Base-by-base conservation (phyloP, 2,797 vertebrate species). In the Phrynocephalus guinanensis region DNA sequence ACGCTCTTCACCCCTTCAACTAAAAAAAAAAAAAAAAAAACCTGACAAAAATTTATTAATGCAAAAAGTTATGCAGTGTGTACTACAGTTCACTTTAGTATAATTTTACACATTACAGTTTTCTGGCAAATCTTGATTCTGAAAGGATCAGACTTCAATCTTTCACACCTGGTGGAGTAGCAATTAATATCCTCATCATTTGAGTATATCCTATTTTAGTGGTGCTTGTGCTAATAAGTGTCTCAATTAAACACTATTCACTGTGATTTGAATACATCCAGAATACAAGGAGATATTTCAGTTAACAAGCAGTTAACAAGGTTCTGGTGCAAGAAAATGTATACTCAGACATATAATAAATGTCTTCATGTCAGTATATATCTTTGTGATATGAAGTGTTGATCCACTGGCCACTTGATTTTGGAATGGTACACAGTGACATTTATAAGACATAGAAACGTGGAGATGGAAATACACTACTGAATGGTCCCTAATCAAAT, bases 211-310 rank as follows among this genome's bases (percentile, higher is more conserved):
- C 18, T 71, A 16, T 60, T 86, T 77, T 72, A 90, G 30, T 82
- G 67, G 68, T 83, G 84, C 68, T 79, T 79, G 20, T 2, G 1
- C 18, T 86, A 63, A 85, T 87, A 66, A 52, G 28, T 0, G 0
- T 75, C 33, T 93, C 89, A 85, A 89, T 91, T 88, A 88, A 92
- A 50, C 18, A 22, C 84, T 24, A 3, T 0, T 86, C 86, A 28
- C 26, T 91, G 60, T 28, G 8, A 16, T 91, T 86, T 89, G 18
- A 50, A 2, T 52, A 75, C 86, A 91, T 90, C 5, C 76, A 82
- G 90, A 0, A 84, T 88, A 84, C 50, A 79, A 73, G 75, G 79
- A 91, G 3, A 33, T 76, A 56, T 71, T 33, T 44, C 48, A 71
- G 13, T 79, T 84, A 89, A 87, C 70, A 20, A 18, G 38, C 44